phyloP scores from a whole-genome alignment of 2,888 invertebrate species.

The Meandrusa payeni region DNA sequence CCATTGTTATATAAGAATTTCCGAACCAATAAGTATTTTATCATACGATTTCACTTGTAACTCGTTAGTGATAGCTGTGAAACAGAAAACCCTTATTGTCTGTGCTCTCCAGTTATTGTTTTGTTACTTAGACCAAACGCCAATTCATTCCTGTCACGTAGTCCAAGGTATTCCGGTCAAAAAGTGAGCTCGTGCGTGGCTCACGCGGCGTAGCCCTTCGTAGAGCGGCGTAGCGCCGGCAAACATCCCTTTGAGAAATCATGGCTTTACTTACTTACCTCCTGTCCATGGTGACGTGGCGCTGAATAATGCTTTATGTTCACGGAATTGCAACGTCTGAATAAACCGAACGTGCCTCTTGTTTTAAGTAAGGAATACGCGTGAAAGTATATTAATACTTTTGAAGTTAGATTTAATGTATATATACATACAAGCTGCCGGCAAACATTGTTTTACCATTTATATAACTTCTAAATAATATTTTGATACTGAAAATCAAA shows the following conservation, averaged over 20 bases:
- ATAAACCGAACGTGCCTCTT: slow-evolving; percentile 29
- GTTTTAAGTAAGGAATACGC: background rate
- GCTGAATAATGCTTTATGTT: slow-evolving; percentile 42
- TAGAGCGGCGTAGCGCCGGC: no score
- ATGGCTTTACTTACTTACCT: slow-evolving; percentile 59
- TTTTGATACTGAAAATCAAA: no score
- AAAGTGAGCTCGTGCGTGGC: slow-evolving; percentile 74
- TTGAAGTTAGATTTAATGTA: no score
- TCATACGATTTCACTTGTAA: no score
- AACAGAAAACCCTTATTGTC: no score
- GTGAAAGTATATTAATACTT: no score
- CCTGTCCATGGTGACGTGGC: slow-evolving; percentile 36
- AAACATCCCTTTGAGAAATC: slow-evolving; percentile 77
- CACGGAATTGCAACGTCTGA: slow-evolving; percentile 32
- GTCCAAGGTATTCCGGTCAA: slow-evolving; percentile 73
- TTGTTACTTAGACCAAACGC: slow-evolving; percentile 32
- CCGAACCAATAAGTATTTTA: no score
- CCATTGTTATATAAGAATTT: no score
- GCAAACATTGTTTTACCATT: no score
- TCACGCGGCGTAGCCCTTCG: slow-evolving; percentile 34
- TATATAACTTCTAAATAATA: no score
- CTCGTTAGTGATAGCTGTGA: no score
- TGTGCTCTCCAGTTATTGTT: background rate
- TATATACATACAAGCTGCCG: no score
- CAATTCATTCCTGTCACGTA: slow-evolving; percentile 67